Evolutionary conservation across 92 coral and sea anemone genomes (phyloP), one percentile per base, ranked within the genome.

Genomic region (Heteractis magnifica): DNA sequence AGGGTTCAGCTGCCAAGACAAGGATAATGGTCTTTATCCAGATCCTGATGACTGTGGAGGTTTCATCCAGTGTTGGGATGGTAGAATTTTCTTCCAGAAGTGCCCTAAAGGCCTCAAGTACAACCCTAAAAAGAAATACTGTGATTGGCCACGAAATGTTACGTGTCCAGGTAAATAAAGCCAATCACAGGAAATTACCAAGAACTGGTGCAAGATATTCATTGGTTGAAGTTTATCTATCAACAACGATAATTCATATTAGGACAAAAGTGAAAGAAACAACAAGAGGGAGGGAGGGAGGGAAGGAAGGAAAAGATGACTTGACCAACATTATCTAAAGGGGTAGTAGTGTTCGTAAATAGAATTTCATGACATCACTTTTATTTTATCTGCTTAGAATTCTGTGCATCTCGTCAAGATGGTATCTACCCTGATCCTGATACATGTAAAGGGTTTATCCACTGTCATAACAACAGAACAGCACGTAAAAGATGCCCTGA

Each of bases 341-440:
- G 44, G 44, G 44, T 34, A 34, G 44, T 34, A 34, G 44, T 34
- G 44, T 34, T 34, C 44, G 44, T 34, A 34, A 34, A 34, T 34
- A 34, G 44, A 34, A 34, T 34, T 34, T 34, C 3, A 34, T 34
- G 44, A 34, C 44, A 34, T 34, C 44, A 34, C 44, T 0, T 34
- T 0, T 2, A 34, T 34, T 34, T 34, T 34, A 34, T 34, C 44
- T 34, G 44, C 44, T 53, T 59, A 88, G 91, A 80, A 4, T 88
- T 88, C 78, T 88, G 91, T 52, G 68, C 87, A 19, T 26, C 65
- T 65, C 88, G 85, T 20, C 82, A 76, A 55, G 88, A 88, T 75
- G 91, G 91, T 48, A 73, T 88, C 34, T 88, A 88, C 56, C 74
- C 88, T 19, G 91, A 88, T 71, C 91, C 91, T 16, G 85, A 80